Percentiles rank a stretch among this genome's conserved stretches.
phyloP scores from a whole-genome alignment of 2,888 invertebrate species.

The Drosophila recens region DNA sequence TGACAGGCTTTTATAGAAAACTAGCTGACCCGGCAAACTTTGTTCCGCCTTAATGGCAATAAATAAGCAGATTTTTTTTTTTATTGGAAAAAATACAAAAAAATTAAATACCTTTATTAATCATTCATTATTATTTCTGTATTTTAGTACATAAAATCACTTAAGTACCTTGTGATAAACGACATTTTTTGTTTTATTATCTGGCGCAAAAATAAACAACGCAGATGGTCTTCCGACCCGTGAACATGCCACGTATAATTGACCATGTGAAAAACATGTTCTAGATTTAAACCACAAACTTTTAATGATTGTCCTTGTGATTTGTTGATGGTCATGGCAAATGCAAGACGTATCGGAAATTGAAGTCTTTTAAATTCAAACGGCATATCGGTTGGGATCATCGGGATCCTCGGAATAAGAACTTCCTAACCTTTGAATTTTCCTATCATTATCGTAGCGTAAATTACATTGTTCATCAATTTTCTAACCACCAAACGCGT shows the following conservation, averaged over 20 bases:
- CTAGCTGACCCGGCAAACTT: too few species aligned
- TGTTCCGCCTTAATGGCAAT: too few species aligned
- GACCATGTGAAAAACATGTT: too few species aligned
- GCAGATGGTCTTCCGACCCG: too few species aligned
- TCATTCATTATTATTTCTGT: background rate
- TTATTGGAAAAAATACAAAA: too few species aligned
- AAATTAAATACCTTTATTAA: too few species aligned
- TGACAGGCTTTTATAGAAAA: background rate
- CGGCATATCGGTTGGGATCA: background rate
- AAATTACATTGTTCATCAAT: background rate
- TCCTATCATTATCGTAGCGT: slow-evolving; percentile 4
- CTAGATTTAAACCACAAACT: too few species aligned
- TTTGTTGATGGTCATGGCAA: slow-evolving; percentile 5
- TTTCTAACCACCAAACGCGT: background rate
- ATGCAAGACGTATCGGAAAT: slow-evolving; percentile 4
- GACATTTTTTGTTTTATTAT: background rate
- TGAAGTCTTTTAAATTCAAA: background rate
- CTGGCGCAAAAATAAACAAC: too few species aligned
- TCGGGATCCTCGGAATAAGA: slow-evolving; percentile 5
- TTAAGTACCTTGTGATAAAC: slow-evolving; percentile 1
- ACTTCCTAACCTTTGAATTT: slow-evolving; percentile 4
- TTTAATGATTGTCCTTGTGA: slow-evolving; percentile 3
- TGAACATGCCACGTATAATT: too few species aligned
- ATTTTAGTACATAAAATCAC: background rate
- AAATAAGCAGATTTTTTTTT: too few species aligned